Evolutionary conservation across 2,113 vertebrate species (phyloP), one percentile per base, ranked within the genome.

Genomic region (Leptobrachium leishanense): DNA sequence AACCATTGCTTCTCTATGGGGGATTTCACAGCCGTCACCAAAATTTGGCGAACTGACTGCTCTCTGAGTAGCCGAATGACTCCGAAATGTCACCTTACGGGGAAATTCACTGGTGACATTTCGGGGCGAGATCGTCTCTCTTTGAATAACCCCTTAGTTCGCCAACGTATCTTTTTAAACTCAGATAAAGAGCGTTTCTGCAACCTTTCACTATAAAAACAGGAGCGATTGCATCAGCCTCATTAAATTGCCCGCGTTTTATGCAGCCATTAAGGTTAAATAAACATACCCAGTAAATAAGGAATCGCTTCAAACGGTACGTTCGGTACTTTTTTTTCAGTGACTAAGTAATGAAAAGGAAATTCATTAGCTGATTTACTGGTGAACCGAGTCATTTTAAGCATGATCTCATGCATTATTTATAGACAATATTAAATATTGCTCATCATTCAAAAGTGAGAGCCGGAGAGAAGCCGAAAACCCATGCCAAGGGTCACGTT

Each of bases 331-430:
- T 69, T 69, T 43, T 69, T 69, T 69, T 15, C n/a, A 46, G 43
- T 44, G 44, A 46, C 68, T 20, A 42, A 69, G 6, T 69, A 43
- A 69, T 69, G 43, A 50, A 69, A 69, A 46, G 43, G 46, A 69
- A 44, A 69, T 46, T 13, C 68, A 69, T 69, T 69, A 69, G 46
- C 43, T 69, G 43, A 69, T 46, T 57, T 72, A 57, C 4, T 12
- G 40, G 4, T 6, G 70, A 57, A 54, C 53, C 13, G 12, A 55
- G 31, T 72, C 46, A 72, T 54, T 54, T 54, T 20, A 41, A 44
- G n/a, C 2, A n/a, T 72, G 39, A 57, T 7, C 10, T 40, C 50
- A 72, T 72, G 6, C 31, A 72, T 72, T 57, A 57, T 57, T 72
- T 40, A 57, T 72, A 20, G 7, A 4, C 70, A 9, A 15, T 72